phyloP scores from a whole-genome alignment of 2,888 invertebrate genomes.

The Alitta virens region DNA sequence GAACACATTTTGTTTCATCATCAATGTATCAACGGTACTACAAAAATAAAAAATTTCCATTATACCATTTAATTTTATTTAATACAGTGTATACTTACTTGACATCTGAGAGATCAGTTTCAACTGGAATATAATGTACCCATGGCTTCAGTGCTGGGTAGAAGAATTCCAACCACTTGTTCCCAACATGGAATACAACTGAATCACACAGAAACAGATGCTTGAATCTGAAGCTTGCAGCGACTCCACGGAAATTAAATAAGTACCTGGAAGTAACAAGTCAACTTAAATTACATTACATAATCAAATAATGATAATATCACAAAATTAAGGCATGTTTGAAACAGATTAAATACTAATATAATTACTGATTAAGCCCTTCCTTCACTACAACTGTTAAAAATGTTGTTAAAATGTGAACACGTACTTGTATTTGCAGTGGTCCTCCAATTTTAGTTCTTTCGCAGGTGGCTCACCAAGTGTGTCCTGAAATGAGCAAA shows the following conservation, averaged over 20 bases:
- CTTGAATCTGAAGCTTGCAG: conserved; percentile 94
- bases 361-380: too few relatives aligned
- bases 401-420: not conserved
- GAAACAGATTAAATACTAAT: too few relatives aligned
- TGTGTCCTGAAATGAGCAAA: conserved; percentile 71
- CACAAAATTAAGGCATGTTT: too few relatives aligned
- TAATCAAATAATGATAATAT: too few relatives aligned
- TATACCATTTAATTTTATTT: too few relatives aligned
- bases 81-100: conserved; percentile 55
- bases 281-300: too few relatives aligned
- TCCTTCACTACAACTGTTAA: too few relatives aligned
- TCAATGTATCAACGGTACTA: not conserved
- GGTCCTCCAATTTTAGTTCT: conserved; percentile 85
- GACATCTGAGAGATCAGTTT: conserved; percentile 70
- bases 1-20: not conserved
- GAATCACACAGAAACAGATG: conserved; percentile 91
- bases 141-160: conserved; percentile 87
- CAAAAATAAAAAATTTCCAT: not conserved
- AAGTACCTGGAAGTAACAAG: conserved; percentile 68
- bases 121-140: conserved; percentile 91
- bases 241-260: conserved; percentile 95
- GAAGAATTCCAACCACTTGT: conserved; percentile 94
- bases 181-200: conserved; percentile 88
- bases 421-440: conserved; percentile 72
- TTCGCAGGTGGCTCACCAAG: conserved; percentile 77